These are phyloP conservation scores for Lepidocyrtoides sp. DNA, from an alignment of 2,888 invertebrate genomes.

Conservation along the genomic window DNA sequence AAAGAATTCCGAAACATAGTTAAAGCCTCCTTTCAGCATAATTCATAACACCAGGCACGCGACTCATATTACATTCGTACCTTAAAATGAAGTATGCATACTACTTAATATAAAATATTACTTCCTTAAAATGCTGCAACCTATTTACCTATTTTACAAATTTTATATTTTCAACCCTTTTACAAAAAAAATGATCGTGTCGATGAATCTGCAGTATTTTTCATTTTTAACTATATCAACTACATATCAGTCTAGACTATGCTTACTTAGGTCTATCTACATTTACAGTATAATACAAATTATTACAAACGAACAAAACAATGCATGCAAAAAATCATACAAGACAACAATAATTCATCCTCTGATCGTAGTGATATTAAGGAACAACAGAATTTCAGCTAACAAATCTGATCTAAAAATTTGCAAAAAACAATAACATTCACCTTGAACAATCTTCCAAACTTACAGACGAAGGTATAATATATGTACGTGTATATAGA, in stretches of 20 bases:
- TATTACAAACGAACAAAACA: conserved; percentile 24
- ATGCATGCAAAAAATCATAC: background rate
- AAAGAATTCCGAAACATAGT: background rate
- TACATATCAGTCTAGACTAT: background rate
- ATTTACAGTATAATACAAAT: background rate
- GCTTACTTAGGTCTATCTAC: background rate
- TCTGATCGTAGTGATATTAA: background rate
- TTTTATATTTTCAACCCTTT: background rate
- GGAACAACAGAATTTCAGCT: conserved; percentile 15
- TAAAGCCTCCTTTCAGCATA: conserved; percentile 69
- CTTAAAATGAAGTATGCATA: background rate
- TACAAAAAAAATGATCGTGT: background rate
- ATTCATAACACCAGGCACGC: background rate
- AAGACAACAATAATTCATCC: conserved; percentile 15
- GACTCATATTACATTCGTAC: background rate
- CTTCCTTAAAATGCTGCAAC: no score
- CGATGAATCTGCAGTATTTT: background rate
- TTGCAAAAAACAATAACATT: conserved; percentile 22
- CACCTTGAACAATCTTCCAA: background rate
- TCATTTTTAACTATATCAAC: background rate
- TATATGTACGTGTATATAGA: no score
- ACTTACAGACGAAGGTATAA: no score
- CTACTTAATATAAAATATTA: no score
- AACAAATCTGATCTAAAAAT: conserved; percentile 46
- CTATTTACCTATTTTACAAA: background rate